Percentiles rank a stretch among this genome's conserved stretches.
phyloP scores from a whole-genome alignment of 2,113 vertebrate genomes.

The Melanostigma gelatinosum region DNA sequence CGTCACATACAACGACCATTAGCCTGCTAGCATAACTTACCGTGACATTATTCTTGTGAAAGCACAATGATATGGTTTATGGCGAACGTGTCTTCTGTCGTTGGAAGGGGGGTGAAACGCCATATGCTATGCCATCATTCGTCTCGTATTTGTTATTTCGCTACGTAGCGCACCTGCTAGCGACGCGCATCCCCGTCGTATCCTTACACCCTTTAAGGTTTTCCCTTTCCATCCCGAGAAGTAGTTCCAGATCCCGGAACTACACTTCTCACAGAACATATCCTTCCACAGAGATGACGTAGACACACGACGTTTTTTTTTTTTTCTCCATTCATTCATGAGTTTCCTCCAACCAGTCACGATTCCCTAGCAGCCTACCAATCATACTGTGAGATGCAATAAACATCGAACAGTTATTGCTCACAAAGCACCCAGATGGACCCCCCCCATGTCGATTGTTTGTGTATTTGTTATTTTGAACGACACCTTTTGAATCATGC shows the following conservation, averaged over 20 bases:
- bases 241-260: constrained; percentile 78
- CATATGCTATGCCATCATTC: constrained; percentile 36
- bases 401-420: not conserved
- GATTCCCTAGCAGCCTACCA: not conserved
- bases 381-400: not conserved
- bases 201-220: constrained; percentile 62
- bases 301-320: constrained; percentile 18
- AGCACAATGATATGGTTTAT: not conserved
- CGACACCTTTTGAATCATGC: not conserved
- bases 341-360: constrained; percentile 10
- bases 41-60: constrained; percentile 54
- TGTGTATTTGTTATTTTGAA: not conserved
- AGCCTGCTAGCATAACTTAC: constrained; percentile 53
- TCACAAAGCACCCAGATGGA: too few species aligned
- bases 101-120: not conserved
- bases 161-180: constrained; percentile 72
- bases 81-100: not conserved
- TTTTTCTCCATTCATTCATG: constrained; percentile 58
- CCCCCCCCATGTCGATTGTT: not conserved
- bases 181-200: constrained; percentile 55
- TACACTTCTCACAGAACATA: constrained; percentile 40
- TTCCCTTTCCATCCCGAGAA: constrained; percentile 42
- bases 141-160: constrained; percentile 23
- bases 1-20: not conserved
- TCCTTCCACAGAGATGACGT: constrained; percentile 78